phyloP scores from a whole-genome alignment of 2,113 vertebrate species.

The Ancistrus triradiatus region DNA sequence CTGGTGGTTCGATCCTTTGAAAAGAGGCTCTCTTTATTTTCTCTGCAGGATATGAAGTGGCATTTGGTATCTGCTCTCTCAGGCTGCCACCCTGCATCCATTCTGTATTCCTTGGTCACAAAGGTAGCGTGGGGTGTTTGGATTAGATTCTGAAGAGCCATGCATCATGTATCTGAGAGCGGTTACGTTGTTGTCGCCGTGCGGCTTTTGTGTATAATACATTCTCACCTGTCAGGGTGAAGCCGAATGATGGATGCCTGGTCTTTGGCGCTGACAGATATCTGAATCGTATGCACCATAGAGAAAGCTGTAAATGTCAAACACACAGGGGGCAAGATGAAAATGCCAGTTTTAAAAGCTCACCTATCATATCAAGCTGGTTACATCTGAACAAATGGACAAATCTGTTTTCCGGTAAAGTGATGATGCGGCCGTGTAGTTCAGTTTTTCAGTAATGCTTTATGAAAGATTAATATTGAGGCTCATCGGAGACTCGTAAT shows the following conservation, averaged over 20 bases:
- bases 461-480: constrained; percentile 53
- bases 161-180: too few relatives aligned
- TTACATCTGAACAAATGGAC: background rate
- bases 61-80: constrained; percentile 9
- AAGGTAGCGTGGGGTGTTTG: too few relatives aligned
- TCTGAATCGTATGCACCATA: background rate
- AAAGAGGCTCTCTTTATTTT: too few relatives aligned
- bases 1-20: too few relatives aligned
- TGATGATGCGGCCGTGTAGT: background rate
- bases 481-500: constrained; percentile 56
- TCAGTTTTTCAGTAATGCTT: constrained; percentile 35
- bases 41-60: too few relatives aligned
- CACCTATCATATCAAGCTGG: background rate
- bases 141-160: too few relatives aligned
- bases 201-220: background rate
- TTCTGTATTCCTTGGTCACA: too few relatives aligned
- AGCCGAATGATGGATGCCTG: constrained; percentile 15
- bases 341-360: constrained; percentile 30
- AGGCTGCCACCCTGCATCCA: background rate
- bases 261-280: background rate
- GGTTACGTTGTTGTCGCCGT: too few relatives aligned
- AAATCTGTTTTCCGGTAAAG: background rate
- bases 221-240: background rate
- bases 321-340: background rate
- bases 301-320: constrained; percentile 28